Base-by-base conservation (phyloP, 2,797 vertebrate genomes). In the Pseudochirops cupreus region DNA sequence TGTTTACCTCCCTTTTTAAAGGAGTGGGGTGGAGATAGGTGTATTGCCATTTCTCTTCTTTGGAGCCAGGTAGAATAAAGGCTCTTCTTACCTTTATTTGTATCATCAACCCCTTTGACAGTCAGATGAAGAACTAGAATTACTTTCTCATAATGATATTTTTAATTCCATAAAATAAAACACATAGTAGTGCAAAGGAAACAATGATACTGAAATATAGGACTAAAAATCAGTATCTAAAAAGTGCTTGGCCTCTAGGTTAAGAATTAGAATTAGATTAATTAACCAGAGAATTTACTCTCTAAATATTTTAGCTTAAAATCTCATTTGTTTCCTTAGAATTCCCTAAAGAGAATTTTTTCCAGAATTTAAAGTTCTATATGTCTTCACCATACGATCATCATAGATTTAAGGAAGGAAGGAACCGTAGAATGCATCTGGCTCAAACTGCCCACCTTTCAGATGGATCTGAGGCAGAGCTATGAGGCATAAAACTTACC, bases 1-100 rank as follows among this genome's bases (percentile, higher is more conserved):
- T n/a, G 62, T 18, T 0, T 1, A n/a, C 14, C 0, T 4, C 16
- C 4, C 33, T 67, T n/a, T 67, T 16, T 5, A 67, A n/a, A n/a
- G 29, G 62, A n/a, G 5, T n/a, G 13, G 16, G 33, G 1, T 16
- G 14, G 62, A n/a, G 33, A 1, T 18, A n/a, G 14, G 33, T n/a
- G 1, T n/a, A n/a, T n/a, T n/a, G 14, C 7, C 33, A n/a, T 67
- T n/a, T n/a, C 14, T 67, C 5, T 67, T 67, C 59, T 14, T n/a
- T n/a, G 33, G 62, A n/a, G 14, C 14, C 5, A 33, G 14, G 5
- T 67, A n/a, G 33, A n/a, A 4, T 4, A n/a, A 33, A 67, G 0
- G 5, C 5, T 33, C 58, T n/a, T 33, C 29, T n/a, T 67, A 16
- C 33, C 33, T 67, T 67, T n/a, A 33, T 67, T n/a, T 67, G 33